Base-by-base conservation (phyloP, 2,113 vertebrate species). In the Morone saxatilis region DNA sequence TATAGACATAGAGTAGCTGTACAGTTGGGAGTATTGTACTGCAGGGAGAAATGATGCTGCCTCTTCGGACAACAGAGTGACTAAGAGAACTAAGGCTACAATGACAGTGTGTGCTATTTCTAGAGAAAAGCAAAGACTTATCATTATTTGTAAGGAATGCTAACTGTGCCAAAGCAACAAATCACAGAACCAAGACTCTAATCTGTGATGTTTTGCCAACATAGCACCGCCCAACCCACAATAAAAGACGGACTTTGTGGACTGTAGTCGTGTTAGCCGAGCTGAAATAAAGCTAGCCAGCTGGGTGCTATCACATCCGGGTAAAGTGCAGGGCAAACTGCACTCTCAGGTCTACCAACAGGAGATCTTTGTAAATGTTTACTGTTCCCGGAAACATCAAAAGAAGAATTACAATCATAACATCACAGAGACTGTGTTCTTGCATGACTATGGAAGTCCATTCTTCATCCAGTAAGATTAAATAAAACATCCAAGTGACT, bases 181-280 rank as follows among this genome's bases (percentile, higher is more conserved):
- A 86, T 86, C 70, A 40, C 69, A 76, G 50, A 79, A 80, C 48
- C 43, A 17, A 78, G 69, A 76, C 73, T 71, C 25, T 74, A 51
- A 88, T 83, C 78, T 86, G 78, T 89, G 87, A 87, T 84, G 70
- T 86, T 71, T 62, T 82, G 81, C 81, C 81, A 89, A 70, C 59
- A 62, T 48, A 74, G 75, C 38, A 59, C 71, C 57, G 8, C 85
- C 78, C 77, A 81, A 36, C 8, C 57, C 76, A 84, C 73, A 84
- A 86, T 83, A 67, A 80, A 80, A 76, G 73, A 65, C 43, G 11
- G 67, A 43, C 41, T 59, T 53, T 43, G 51, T 45, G 79, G 53
- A 59, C 66, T 67, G 41, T 13, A 25, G 56, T 56, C 3, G 14
- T 77, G 74, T 82, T 67, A 74, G 53, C 7, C n/a, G 51, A 65